Percentiles rank a stretch among this genome's conserved stretches.
phyloP scores from a whole-genome alignment of 2,888 invertebrate species.

The Pherbina coryleti region DNA sequence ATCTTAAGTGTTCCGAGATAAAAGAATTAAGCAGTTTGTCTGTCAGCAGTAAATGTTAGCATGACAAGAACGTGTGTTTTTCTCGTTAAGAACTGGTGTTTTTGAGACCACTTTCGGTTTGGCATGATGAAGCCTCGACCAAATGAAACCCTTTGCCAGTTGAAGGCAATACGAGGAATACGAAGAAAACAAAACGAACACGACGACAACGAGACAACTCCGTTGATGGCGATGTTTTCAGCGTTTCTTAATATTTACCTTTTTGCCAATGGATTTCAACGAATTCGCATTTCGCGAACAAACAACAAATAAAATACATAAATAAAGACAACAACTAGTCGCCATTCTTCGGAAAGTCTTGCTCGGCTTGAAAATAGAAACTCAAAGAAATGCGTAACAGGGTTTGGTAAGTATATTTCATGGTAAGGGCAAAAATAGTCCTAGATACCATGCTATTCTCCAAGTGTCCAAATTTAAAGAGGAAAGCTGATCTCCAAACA shows the following conservation, averaged over 20 bases:
- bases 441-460: no score
- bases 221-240: not conserved
- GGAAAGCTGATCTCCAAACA: no score
- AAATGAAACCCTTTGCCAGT: no score
- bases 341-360: not conserved
- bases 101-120: not conserved
- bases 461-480: not conserved
- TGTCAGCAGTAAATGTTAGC: constrained; percentile 28
- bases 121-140: no score
- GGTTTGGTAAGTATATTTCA: no score
- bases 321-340: constrained; percentile 3
- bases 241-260: not conserved
- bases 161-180: no score
- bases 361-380: not conserved
- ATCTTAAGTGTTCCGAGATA: not conserved
- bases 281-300: not conserved
- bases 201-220: not conserved
- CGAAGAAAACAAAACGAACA: not conserved
- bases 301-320: not conserved
- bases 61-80: constrained; percentile 30
- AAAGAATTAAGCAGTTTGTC: not conserved
- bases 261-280: not conserved
- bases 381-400: not conserved
- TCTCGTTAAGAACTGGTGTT: constrained; percentile 2
- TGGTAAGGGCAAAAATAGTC: no score